Evolutionary conservation across 2,113 vertebrate genomes (phyloP), one percentile per base, ranked within the genome.

Genomic region (Eublepharis macularius): DNA sequence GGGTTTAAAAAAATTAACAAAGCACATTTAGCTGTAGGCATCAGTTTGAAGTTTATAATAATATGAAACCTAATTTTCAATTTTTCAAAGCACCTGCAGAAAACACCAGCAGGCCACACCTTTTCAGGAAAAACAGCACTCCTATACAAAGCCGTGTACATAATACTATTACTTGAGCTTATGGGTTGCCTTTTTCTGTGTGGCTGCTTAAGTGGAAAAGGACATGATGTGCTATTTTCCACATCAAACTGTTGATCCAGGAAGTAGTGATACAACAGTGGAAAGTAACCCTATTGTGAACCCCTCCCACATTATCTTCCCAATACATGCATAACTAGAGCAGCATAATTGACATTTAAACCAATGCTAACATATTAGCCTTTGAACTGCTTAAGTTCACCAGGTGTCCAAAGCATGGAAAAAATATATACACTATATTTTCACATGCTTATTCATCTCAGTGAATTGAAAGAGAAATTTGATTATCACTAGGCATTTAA

Each of bases 21-120:
- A 91, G 26, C 66, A n/a, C 41, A 72, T 91, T 86, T 86, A 89
- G 88, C 89, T 86, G 87, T 70, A 92, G 87, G 87, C 90, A 82
- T 92, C 49, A 89, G 80, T 80, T 88, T 80, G 45, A 76, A 72
- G 82, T 49, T 54, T 73, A 90, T 41, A 76, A 90, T 41, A 76
- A 5, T 49, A 32, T 32, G 69, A 29, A 45, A 39, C 26, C 83
- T 88, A 63, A 39, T 39, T 49, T 88, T 91, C 86, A 86, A 74
- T 91, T 80, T 90, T 90, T 87, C 39, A 74, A 81, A 89, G 90
- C 77, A 70, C 6, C 8, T 69, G 68, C 6, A 8, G 26, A 39
- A 47, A 72, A 82, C 21, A 60, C 41, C 12, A 60, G 57, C 39
- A 82, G 21, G 9, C 2, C 51, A 29, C 24, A 41, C 49, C 4